These are phyloP conservation scores for Philereme vetulata DNA, from an alignment of 2,888 invertebrate species.

Conservation along the genomic window DNA sequence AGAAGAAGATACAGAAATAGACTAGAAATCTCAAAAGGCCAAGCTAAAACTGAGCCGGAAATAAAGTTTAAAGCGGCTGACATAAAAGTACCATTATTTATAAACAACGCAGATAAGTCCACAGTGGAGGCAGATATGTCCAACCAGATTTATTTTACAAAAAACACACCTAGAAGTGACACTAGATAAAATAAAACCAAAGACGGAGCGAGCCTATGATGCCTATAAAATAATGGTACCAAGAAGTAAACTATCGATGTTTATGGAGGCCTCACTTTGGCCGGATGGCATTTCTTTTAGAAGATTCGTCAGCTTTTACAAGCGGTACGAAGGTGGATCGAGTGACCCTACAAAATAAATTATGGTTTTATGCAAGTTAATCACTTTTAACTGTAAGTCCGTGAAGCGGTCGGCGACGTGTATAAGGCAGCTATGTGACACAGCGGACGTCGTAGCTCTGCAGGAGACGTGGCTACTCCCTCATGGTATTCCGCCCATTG, in stretches of 20 bases:
- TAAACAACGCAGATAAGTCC: too few relatives aligned
- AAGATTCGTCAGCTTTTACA: constrained; percentile 31
- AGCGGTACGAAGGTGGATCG: not conserved
- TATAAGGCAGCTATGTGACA: constrained; percentile 31
- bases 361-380: constrained; percentile 15
- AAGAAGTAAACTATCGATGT: constrained; percentile 26
- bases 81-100: too few relatives aligned
- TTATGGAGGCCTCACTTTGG: constrained; percentile 37
- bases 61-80: too few relatives aligned
- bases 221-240: constrained; percentile 38
- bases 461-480: constrained; percentile 42
- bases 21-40: not conserved
- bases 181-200: not conserved
- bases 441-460: constrained; percentile 20
- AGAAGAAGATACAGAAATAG: too few relatives aligned
- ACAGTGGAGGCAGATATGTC: too few relatives aligned
- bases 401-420: constrained; percentile 34
- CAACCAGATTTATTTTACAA: too few relatives aligned
- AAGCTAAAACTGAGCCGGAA: not conserved
- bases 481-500: constrained; percentile 36
- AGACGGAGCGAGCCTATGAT: constrained; percentile 23
- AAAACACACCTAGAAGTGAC: not conserved
- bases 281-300: constrained; percentile 36
- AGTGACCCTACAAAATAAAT: not conserved
- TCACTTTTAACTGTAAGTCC: constrained; percentile 41